These are phyloP conservation scores for Scaeva pyrastri DNA, from an alignment of 2,888 invertebrate species.

Conservation along the genomic window DNA sequence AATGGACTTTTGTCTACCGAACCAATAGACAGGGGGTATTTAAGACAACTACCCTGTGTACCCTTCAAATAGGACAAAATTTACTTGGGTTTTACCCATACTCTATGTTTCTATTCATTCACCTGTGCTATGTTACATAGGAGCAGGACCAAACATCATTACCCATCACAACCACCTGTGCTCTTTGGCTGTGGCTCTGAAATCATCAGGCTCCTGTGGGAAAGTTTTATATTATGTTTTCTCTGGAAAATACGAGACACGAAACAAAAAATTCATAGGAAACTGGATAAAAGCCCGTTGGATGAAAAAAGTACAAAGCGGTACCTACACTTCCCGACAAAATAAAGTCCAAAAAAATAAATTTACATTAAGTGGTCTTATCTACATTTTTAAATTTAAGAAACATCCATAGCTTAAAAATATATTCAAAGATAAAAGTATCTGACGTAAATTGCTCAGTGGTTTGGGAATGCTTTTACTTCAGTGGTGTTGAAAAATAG, in stretches of 20 bases:
- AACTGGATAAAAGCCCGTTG: conserved; percentile 46
- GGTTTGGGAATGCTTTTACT: too few species aligned
- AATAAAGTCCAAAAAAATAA: too few species aligned
- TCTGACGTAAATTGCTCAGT: too few species aligned
- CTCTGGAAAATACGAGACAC: conserved; percentile 41
- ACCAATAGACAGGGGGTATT: conserved; percentile 40
- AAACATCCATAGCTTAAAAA: too few species aligned
- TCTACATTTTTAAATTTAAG: too few species aligned
- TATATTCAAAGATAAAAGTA: too few species aligned
- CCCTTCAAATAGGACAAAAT: conserved; percentile 57
- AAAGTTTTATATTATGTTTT: conserved; percentile 58
- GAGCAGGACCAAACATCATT: conserved; percentile 46
- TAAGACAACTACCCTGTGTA: conserved; percentile 49
- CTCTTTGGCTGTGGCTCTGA: conserved; percentile 14
- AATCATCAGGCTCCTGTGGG: conserved; percentile 23
- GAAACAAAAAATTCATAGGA: conserved; percentile 43
- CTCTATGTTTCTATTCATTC: conserved; percentile 2
- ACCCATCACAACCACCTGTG: conserved; percentile 70
- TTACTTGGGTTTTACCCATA: conserved; percentile 48
- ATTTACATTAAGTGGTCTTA: too few species aligned
- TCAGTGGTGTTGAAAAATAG: too few species aligned
- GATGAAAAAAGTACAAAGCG: neutral
- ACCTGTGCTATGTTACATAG: conserved; percentile 42
- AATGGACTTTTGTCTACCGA: conserved; percentile 69
- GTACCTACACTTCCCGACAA: too few species aligned